phyloP scores from a whole-genome alignment of 2,113 vertebrate genomes.

The Stigmatopora argus region DNA sequence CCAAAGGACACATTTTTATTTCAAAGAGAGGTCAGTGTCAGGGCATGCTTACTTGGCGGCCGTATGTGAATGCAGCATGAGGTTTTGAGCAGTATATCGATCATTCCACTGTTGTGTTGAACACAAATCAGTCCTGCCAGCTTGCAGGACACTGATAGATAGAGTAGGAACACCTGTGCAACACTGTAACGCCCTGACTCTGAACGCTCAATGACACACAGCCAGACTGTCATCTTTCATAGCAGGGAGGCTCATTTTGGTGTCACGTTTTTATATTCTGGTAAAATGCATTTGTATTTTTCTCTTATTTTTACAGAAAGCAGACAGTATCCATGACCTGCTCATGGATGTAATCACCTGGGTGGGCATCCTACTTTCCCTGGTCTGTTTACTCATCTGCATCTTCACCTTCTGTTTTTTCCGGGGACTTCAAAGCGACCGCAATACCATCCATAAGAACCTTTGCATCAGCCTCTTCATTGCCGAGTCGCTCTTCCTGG shows the following conservation, averaged over 20 bases:
- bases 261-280: slow-evolving; percentile 7
- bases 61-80: slow-evolving; percentile 47
- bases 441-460: slow-evolving; percentile 99
- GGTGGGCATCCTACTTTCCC: slow-evolving; percentile 95
- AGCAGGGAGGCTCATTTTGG: slow-evolving; percentile 11
- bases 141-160: slow-evolving; percentile 64
- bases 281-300: not conserved
- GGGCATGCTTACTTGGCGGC: slow-evolving; percentile 42
- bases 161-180: slow-evolving; percentile 58
- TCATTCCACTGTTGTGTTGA: slow-evolving; percentile 53
- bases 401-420: slow-evolving; percentile 99
- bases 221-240: slow-evolving; percentile 33
- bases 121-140: slow-evolving; percentile 59
- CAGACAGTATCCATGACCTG: slow-evolving; percentile 86
- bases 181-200: slow-evolving; percentile 42
- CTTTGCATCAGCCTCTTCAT: slow-evolving; percentile 96
- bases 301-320: slow-evolving; percentile 71
- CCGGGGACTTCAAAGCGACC: slow-evolving; percentile 93
- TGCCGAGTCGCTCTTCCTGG: slow-evolving; percentile 93
- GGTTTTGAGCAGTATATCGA: slow-evolving; percentile 60
- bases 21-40: slow-evolving; percentile 59
- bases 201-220: slow-evolving; percentile 47
- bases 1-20: slow-evolving; percentile 45
- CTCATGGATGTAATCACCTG: slow-evolving; percentile 95
- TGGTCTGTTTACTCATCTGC: slow-evolving; percentile 96